A percentile compares a stretch with the other conserved stretches of the same genome.
These are phyloP conservation scores for Eretmocerus hayati DNA, from an alignment of 2,888 invertebrate species.

Conservation along the genomic window DNA sequence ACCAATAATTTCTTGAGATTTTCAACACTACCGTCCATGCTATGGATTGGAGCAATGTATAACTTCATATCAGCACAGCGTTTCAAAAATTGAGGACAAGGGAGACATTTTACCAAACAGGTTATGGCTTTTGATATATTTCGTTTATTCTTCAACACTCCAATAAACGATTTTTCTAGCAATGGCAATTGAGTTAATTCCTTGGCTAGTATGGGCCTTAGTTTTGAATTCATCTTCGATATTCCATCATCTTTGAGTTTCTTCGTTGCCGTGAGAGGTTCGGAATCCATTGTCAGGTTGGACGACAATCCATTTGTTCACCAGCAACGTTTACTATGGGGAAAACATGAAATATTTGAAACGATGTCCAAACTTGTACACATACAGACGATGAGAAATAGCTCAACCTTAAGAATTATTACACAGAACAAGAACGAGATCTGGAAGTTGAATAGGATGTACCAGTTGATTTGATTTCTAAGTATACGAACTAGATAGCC, in stretches of 20 bases:
- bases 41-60: conserved; percentile 48
- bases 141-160: conserved; percentile 55
- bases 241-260: conserved; percentile 5
- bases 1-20: conserved; percentile 47
- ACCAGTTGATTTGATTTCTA: too few relatives aligned
- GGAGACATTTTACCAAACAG: conserved; percentile 55
- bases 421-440: too few relatives aligned
- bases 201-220: conserved; percentile 51
- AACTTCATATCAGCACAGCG: conserved; percentile 59
- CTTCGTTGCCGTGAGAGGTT: neutral
- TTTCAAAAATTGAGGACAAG: conserved; percentile 64
- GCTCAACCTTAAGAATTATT: too few relatives aligned
- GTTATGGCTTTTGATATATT: conserved; percentile 60
- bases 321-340: conserved; percentile 6
- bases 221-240: conserved; percentile 6
- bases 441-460: too few relatives aligned
- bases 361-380: too few relatives aligned
- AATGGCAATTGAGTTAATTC: conserved; percentile 50
- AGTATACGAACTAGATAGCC: too few relatives aligned
- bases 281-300: conserved; percentile 1
- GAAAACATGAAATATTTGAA: conserved; percentile 19
- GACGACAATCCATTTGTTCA: neutral
- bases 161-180: conserved; percentile 55
- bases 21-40: conserved; percentile 25
- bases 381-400: too few relatives aligned